Evolutionary conservation across 2,113 vertebrate genomes (phyloP).

Genomic region (Ptychochromis oligacanthus): DNA sequence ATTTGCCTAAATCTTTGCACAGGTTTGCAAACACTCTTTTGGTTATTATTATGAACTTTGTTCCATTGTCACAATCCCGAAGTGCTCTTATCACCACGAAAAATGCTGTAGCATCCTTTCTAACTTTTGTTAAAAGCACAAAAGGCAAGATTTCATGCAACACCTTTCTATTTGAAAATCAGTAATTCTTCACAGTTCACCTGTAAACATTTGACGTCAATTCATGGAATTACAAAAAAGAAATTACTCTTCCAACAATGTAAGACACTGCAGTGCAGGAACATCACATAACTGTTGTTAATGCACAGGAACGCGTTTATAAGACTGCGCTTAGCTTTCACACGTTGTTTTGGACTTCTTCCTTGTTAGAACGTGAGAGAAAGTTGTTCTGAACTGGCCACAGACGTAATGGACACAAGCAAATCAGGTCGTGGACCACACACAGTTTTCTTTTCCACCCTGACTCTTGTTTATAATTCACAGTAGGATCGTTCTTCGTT

Average conservation of each 20-base stretch:
- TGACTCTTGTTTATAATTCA: not conserved
- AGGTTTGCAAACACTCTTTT: conserved; percentile 22
- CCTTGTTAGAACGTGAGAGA: not conserved
- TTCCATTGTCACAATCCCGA: not conserved
- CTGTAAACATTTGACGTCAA: conserved; percentile 22
- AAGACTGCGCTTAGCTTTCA: not conserved
- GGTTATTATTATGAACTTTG: not conserved
- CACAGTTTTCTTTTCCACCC: not conserved
- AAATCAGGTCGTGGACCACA: not conserved
- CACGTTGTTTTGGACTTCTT: not conserved
- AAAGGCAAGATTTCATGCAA: not conserved
- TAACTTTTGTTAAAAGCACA: not conserved
- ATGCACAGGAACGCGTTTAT: not conserved
- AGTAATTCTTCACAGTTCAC: conserved; percentile 9
- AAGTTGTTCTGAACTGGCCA: not conserved
- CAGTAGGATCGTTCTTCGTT: conserved; percentile 6
- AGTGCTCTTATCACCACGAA: not conserved
- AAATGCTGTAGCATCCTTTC: not conserved
- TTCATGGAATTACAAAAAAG: conserved; percentile 41
- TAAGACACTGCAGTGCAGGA: conserved; percentile 16
- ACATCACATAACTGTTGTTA: not conserved
- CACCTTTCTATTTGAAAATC: not conserved
- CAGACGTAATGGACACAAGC: not conserved
- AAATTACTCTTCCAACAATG: conserved; percentile 30
- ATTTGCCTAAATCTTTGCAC: conserved; percentile 47